These are phyloP conservation scores for Anastatus disparis DNA, from an alignment of 1,140 invertebrate species.

Conservation along the genomic window DNA sequence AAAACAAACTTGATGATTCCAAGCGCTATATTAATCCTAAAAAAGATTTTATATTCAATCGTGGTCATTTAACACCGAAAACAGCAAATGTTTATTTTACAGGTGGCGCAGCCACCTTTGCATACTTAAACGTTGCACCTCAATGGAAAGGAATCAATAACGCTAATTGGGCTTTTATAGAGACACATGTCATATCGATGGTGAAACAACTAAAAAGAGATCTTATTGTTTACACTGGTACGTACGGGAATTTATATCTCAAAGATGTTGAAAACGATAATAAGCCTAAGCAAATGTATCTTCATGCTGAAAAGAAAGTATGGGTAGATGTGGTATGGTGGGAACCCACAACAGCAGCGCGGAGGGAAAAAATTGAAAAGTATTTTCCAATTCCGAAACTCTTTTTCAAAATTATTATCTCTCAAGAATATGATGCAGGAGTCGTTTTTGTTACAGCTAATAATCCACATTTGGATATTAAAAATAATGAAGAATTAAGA, in stretches of 20 bases:
- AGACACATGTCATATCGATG: slow-evolving; percentile 46
- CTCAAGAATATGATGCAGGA: slow-evolving; percentile 56
- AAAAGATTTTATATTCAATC: too few relatives aligned
- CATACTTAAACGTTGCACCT: neutral
- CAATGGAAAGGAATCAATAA: neutral
- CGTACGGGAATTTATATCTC: slow-evolving; percentile 62
- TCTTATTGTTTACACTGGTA: slow-evolving; percentile 69
- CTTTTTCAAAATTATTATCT: slow-evolving; percentile 68
- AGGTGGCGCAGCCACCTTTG: neutral
- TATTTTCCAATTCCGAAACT: slow-evolving; percentile 64
- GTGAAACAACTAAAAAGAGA: slow-evolving; percentile 43
- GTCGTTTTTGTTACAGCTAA: slow-evolving; percentile 68
- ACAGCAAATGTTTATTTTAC: neutral
- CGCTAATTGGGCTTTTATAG: slow-evolving; percentile 42
- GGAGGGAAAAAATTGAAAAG: slow-evolving; percentile 50
- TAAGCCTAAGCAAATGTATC: slow-evolving; percentile 62
- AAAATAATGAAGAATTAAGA: too few relatives aligned
- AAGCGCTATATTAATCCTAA: too few relatives aligned
- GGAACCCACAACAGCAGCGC: too few relatives aligned
- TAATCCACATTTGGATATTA: slow-evolving; percentile 68
- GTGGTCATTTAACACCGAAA: too few relatives aligned
- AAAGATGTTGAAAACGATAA: slow-evolving; percentile 57
- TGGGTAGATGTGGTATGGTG: too few relatives aligned
- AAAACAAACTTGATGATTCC: too few relatives aligned
- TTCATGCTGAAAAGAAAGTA: slow-evolving; percentile 56